phyloP scores from a whole-genome alignment of 2,113 vertebrate species.

The Bufo gargarizans region DNA sequence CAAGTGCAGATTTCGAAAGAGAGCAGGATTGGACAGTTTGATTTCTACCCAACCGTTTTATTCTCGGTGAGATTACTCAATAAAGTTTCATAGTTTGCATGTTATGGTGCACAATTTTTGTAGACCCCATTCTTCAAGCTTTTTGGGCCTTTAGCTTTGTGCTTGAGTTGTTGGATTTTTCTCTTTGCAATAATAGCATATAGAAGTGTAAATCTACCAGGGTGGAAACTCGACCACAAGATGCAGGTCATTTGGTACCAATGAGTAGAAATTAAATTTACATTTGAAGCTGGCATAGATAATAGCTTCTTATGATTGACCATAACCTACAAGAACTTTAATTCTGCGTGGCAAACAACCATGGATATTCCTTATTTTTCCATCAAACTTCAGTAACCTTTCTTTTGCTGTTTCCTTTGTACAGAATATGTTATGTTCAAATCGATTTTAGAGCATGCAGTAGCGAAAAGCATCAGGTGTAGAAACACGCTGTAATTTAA shows the following conservation, averaged over 20 bases:
- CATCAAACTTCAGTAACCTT: background rate
- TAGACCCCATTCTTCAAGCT: background rate
- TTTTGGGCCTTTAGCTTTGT: background rate
- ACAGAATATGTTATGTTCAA: slow-evolving; percentile 13
- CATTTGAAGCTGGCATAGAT: background rate
- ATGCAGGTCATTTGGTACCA: no score
- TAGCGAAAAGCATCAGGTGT: slow-evolving; percentile 8
- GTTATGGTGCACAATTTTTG: no score
- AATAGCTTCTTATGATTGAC: background rate
- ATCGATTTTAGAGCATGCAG: background rate
- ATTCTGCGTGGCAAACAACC: background rate
- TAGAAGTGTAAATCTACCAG: no score
- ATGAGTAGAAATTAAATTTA: background rate
- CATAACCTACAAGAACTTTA: background rate
- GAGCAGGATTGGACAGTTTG: no score
- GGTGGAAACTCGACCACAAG: no score
- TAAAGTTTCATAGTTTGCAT: no score
- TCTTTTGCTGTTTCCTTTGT: background rate
- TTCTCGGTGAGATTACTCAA: no score
- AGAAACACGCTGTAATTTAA: background rate
- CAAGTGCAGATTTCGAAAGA: no score
- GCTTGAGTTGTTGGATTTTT: background rate
- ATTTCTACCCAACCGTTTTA: no score
- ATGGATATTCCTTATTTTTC: background rate
- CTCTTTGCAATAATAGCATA: no score